Conservation (phyloP, 2,888 invertebrate species). For the Desoria tigrina region DNA sequence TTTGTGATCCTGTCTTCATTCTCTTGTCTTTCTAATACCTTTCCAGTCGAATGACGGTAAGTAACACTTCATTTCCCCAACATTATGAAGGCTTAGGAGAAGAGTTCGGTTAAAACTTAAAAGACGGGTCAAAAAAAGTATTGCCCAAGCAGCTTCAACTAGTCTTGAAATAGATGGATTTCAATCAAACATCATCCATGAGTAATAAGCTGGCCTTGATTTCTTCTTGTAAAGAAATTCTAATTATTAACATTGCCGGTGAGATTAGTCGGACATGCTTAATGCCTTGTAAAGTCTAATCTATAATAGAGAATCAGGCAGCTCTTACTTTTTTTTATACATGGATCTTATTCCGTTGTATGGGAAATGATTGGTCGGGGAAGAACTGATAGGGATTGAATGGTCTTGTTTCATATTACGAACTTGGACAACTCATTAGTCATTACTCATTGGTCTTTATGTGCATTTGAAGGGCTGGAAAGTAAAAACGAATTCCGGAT, state of each 20-base stretch:
- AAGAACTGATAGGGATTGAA: too few relatives aligned
- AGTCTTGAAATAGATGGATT: slow-evolving; percentile 15
- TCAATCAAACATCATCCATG: slow-evolving; percentile 14
- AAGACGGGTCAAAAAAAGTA: background rate
- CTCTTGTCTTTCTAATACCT: slow-evolving; percentile 14
- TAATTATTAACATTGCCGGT: slow-evolving; percentile 7
- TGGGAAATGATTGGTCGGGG: too few relatives aligned
- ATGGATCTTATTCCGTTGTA: too few relatives aligned
- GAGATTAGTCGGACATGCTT: too few relatives aligned
- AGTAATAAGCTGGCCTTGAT: slow-evolving; percentile 10
- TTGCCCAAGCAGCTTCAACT: background rate
- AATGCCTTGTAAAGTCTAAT: too few relatives aligned
- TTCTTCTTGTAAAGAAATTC: background rate
- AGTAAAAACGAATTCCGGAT: background rate
- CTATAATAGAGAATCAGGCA: too few relatives aligned
- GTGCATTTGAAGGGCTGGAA: background rate
- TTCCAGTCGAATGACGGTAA: slow-evolving; percentile 2
- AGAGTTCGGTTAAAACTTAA: background rate
- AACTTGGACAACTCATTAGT: slow-evolving; percentile 13
- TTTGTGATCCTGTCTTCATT: background rate
- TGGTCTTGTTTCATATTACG: too few relatives aligned
- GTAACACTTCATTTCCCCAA: background rate
- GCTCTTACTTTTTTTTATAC: too few relatives aligned
- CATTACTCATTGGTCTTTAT: slow-evolving; percentile 11
- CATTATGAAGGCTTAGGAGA: background rate